A percentile compares a stretch with the other conserved stretches of the same genome.
Conservation (phyloP, 2,797 vertebrate genomes). For the Sebastes kiyomatsui region DNA sequence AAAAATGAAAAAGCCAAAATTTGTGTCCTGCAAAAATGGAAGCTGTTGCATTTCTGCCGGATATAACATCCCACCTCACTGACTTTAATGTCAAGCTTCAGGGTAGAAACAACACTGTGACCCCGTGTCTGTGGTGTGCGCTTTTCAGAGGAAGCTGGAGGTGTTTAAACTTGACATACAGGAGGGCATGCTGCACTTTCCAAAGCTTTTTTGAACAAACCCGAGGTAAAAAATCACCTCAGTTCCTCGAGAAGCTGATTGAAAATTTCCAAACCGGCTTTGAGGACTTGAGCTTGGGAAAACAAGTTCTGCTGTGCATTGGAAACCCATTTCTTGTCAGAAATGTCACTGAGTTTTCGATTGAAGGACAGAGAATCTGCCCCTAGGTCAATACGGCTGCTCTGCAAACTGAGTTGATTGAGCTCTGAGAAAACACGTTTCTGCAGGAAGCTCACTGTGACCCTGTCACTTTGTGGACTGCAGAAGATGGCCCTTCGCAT, state of each 20-base stretch:
- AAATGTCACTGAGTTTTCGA: background rate
- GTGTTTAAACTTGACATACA: constrained; percentile 6
- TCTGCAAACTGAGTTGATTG: constrained; percentile 2
- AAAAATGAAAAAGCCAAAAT: background rate
- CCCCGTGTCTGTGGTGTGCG: background rate
- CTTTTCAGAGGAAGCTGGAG: background rate
- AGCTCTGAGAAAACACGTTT: background rate
- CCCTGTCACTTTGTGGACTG: background rate
- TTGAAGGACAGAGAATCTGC: background rate
- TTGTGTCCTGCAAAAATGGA: background rate
- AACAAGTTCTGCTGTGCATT: background rate
- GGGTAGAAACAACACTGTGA: background rate
- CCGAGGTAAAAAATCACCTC: background rate
- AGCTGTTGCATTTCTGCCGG: background rate
- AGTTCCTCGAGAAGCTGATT: background rate
- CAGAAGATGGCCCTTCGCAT: background rate
- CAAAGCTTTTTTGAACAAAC: background rate
- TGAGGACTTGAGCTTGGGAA: background rate
- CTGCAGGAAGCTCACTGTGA: background rate
- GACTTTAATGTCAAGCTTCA: constrained; percentile 8
- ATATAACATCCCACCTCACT: background rate
- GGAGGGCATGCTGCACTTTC: background rate
- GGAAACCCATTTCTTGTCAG: constrained; percentile 3
- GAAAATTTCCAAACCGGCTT: background rate
- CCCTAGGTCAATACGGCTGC: background rate